phyloP scores from a whole-genome alignment of 2,888 invertebrate species.

The Heliconius erato region DNA sequence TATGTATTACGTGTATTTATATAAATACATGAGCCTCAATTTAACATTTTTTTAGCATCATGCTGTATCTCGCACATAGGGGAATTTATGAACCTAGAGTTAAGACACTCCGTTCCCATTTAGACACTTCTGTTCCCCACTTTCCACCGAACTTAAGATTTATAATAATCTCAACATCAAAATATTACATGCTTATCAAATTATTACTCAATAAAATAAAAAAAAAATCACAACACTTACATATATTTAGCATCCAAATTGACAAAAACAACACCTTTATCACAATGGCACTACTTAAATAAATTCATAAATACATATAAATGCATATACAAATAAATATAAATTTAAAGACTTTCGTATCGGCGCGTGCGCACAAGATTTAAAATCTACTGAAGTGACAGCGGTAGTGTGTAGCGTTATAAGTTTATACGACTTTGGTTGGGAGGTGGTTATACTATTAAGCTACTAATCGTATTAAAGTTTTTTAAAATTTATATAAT shows the following conservation, averaged over 20 bases:
- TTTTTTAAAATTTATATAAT: no score
- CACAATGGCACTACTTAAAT: conserved; percentile 3
- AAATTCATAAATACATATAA: neutral
- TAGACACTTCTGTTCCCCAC: no score
- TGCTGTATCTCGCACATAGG: no score
- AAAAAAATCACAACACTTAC: neutral
- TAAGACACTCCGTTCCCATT: no score
- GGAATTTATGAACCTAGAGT: no score
- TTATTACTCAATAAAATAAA: neutral
- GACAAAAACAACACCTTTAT: neutral
- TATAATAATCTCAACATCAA: no score
- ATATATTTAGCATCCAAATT: conserved; percentile 20
- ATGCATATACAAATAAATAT: neutral
- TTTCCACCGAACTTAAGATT: no score
- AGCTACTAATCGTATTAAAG: neutral
- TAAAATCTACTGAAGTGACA: conserved; percentile 11
- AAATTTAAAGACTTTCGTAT: neutral
- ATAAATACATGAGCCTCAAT: no score
- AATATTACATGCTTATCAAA: no score
- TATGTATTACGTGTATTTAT: no score
- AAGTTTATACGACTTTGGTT: conserved; percentile 11
- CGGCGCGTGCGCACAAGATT: conserved; percentile 16
- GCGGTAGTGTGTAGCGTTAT: conserved; percentile 14
- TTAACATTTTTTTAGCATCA: no score
- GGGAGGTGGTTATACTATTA: neutral